Percentiles rank a stretch among this genome's conserved stretches.
Evolutionary conservation across 2,797 vertebrate species (phyloP).

Genomic region (Scyliorhinus canicula): DNA sequence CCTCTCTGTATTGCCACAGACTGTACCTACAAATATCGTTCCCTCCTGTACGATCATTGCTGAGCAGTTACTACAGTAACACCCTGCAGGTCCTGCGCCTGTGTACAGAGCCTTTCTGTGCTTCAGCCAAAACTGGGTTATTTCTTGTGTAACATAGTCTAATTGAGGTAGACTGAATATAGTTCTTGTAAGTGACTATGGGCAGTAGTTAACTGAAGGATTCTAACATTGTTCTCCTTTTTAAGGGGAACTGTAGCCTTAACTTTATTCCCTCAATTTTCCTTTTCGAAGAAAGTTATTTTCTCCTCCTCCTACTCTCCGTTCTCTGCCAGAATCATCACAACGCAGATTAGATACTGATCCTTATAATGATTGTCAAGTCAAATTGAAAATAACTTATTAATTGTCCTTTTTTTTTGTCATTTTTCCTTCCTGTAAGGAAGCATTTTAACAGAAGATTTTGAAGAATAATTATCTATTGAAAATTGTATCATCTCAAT

Average conservation of each 20-base stretch:
- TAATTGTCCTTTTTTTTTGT: background rate
- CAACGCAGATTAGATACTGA: background rate
- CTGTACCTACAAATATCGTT: background rate
- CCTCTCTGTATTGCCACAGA: background rate
- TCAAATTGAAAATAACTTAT: background rate
- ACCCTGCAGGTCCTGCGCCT: background rate
- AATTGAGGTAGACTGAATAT: background rate
- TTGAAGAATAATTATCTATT: background rate
- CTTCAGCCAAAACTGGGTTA: background rate
- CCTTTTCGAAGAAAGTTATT: background rate
- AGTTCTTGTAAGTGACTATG: background rate
- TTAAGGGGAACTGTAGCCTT: background rate
- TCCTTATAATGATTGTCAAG: background rate
- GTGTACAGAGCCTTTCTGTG: background rate
- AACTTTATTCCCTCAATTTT: background rate
- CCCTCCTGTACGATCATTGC: background rate
- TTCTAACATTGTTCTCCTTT: background rate
- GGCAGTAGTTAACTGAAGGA: background rate
- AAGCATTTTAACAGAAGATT: background rate
- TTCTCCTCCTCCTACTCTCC: background rate
- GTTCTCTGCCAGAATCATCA: background rate
- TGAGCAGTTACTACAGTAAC: background rate
- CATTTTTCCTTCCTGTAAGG: background rate
- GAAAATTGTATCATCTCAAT: background rate
- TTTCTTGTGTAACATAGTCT: background rate